Evolutionary conservation across 2,888 invertebrate genomes (phyloP).

Genomic region (Pammene aurita): DNA sequence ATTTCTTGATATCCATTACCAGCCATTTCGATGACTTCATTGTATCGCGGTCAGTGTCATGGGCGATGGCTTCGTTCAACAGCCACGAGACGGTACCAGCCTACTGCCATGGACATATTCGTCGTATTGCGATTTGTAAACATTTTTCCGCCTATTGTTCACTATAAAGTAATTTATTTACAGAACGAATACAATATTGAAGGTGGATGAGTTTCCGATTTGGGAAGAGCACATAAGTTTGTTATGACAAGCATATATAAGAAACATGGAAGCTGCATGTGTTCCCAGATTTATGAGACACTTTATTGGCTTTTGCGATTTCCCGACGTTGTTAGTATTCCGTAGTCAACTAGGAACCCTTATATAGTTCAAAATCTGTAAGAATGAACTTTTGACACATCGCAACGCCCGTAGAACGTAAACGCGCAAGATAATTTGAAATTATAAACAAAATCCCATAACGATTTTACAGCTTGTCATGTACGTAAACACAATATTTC

Average conservation of each 20-base stretch:
- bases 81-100: constrained; percentile 9
- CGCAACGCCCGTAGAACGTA: too few species aligned
- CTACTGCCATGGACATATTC: constrained; percentile 22
- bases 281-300: not conserved
- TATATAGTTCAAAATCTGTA: too few species aligned
- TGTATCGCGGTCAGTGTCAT: constrained; percentile 37
- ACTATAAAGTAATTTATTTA: not conserved
- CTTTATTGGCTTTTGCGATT: not conserved
- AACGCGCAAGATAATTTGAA: too few species aligned
- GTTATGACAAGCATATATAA: not conserved
- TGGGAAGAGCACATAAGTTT: not conserved
- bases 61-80: constrained; percentile 16
- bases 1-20: constrained; percentile 10
- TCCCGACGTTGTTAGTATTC: not conserved
- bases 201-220: constrained; percentile 1
- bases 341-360: too few species aligned
- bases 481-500: too few species aligned
- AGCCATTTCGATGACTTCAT: constrained; percentile 31
- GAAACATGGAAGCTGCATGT: not conserved
- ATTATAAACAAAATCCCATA: too few species aligned
- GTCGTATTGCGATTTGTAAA: constrained; percentile 11
- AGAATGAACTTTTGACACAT: too few species aligned
- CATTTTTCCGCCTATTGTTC: constrained; percentile 8
- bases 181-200: not conserved
- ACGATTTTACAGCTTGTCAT: too few species aligned